These are phyloP conservation scores for Pangasius macronema DNA, from an alignment of 2,797 vertebrate species.

Conservation along the genomic window DNA sequence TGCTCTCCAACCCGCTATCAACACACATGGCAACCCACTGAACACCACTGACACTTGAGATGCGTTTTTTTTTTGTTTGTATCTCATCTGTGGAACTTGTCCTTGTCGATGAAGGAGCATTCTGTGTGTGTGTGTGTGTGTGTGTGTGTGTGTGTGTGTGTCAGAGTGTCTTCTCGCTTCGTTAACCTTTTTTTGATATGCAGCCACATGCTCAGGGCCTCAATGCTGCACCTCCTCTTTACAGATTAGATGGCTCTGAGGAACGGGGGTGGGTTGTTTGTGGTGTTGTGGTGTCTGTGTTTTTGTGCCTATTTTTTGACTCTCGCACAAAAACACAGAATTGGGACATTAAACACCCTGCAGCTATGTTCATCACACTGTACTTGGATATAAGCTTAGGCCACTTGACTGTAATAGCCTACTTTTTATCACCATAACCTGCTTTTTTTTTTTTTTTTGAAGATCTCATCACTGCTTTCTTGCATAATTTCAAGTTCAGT, in stretches of 20 bases:
- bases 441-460: neutral
- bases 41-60: neutral
- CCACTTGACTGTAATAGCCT: neutral
- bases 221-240: conserved; percentile 4
- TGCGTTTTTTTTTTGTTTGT: neutral
- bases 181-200: conserved; percentile 49
- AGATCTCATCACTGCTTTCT: neutral
- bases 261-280: neutral
- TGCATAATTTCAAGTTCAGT: neutral
- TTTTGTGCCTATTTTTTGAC: conserved; percentile 1
- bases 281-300: neutral
- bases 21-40: conserved; percentile 14
- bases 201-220: conserved; percentile 30
- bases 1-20: conserved; percentile 10
- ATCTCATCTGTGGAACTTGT: conserved; percentile 15
- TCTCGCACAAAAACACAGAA: neutral
- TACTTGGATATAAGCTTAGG: neutral
- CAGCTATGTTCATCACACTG: neutral
- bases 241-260: conserved; percentile 14
- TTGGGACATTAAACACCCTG: neutral
- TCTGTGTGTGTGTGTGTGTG: neutral
- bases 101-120: conserved; percentile 23
- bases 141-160: conserved; percentile 13
- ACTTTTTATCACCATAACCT: neutral
- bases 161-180: conserved; percentile 19